These are phyloP conservation scores for Hypomecis punctinalis DNA, from an alignment of 2,888 invertebrate genomes.

Conservation along the genomic window DNA sequence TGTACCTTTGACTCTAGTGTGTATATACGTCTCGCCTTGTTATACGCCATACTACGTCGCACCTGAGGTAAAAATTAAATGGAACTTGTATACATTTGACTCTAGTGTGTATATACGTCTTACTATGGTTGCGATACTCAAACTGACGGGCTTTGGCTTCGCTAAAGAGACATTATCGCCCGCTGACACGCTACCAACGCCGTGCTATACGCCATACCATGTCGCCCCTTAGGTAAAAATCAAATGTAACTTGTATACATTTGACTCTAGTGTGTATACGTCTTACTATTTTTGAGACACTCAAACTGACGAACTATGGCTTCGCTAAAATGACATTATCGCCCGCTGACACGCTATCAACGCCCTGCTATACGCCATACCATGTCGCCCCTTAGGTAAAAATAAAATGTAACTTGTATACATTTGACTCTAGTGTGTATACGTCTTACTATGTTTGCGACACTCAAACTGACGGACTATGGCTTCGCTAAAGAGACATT, in stretches of 20 bases:
- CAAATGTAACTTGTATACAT: too few species aligned
- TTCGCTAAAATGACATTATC: slow-evolving; percentile 97
- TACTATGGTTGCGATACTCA: slow-evolving; percentile 88
- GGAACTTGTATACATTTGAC: too few species aligned
- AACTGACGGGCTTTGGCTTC: slow-evolving; percentile 99
- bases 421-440: too few species aligned
- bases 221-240: slow-evolving; percentile 87
- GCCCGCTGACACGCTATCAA: slow-evolving; percentile 95
- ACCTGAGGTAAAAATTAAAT: slow-evolving; percentile 68
- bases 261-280: too few species aligned
- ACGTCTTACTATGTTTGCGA: slow-evolving; percentile 72
- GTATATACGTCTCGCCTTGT: slow-evolving; percentile 95
- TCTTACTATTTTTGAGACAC: slow-evolving; percentile 81
- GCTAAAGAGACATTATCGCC: slow-evolving; percentile 95
- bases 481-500: slow-evolving; percentile 98
- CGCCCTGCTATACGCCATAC: slow-evolving; percentile 99
- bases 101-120: too few species aligned
- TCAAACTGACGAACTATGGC: slow-evolving; percentile 99
- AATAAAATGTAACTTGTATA: not conserved
- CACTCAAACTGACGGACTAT: slow-evolving; percentile 98
- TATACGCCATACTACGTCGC: slow-evolving; percentile 99
- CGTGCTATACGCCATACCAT: slow-evolving; percentile 99
- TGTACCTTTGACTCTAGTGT: too few species aligned
- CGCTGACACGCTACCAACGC: slow-evolving; percentile 96
- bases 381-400: slow-evolving; percentile 91